phyloP scores from a whole-genome alignment of 2,113 vertebrate genomes.

The Neogobius melanostomus region DNA sequence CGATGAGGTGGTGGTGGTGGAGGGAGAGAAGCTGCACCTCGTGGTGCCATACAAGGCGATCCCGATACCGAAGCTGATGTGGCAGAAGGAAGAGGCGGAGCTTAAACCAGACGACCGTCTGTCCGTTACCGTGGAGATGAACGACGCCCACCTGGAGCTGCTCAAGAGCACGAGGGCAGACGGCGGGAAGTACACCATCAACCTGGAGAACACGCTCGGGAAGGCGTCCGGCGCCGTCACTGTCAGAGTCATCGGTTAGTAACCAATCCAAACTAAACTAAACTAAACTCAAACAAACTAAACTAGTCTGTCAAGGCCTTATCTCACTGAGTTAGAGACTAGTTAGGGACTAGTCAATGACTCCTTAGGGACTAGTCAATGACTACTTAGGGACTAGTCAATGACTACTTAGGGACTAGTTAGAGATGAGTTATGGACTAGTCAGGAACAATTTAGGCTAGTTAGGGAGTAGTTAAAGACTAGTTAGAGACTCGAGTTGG shows the following conservation, averaged over 20 bases:
- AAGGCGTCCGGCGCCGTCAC: constrained; percentile 86
- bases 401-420: too few relatives aligned
- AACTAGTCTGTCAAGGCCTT: too few relatives aligned
- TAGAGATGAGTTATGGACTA: too few relatives aligned
- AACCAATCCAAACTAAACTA: background rate
- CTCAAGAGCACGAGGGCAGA: constrained; percentile 84
- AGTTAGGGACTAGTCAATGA: too few relatives aligned
- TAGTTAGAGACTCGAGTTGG: too few relatives aligned
- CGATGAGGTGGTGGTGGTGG: constrained; percentile 87
- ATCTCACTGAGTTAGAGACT: too few relatives aligned
- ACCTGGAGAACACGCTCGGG: constrained; percentile 89
- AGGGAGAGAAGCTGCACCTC: constrained; percentile 91
- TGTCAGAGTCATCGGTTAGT: constrained; percentile 95
- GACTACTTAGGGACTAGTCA: too few relatives aligned
- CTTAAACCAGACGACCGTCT: constrained; percentile 84
- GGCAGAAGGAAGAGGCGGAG: constrained; percentile 91
- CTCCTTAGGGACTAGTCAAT: too few relatives aligned
- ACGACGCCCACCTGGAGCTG: constrained; percentile 84
- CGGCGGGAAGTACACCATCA: constrained; percentile 87
- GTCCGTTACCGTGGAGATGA: constrained; percentile 86
- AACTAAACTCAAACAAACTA: too few relatives aligned
- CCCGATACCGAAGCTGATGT: constrained; percentile 87
- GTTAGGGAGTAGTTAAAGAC: background rate
- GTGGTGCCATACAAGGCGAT: constrained; percentile 90
- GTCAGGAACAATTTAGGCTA: too few relatives aligned